Base-by-base conservation (phyloP, 2,113 vertebrate genomes). In the Tragelaphus imberbis region DNA sequence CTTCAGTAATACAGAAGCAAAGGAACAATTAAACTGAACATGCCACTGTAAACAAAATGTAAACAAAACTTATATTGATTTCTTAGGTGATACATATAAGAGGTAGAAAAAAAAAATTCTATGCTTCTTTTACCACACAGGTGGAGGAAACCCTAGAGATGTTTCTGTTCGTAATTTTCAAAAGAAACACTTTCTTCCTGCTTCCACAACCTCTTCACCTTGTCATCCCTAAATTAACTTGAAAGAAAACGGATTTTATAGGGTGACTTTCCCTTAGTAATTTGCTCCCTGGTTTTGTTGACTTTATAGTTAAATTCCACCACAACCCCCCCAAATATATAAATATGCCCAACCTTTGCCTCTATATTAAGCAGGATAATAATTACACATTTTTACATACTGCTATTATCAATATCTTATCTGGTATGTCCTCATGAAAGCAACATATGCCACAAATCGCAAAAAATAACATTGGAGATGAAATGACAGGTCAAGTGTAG, bases 191-290 rank as follows among this genome's bases (percentile, higher is more conserved):
- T 97, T 94, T 95, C 97, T 98, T 98, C 98, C 95, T 91, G 94
- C 97, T 98, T 98, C 98, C 96, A 97, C 97, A 68, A 97, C 97
- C 98, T 96, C 5, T 97, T 93, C 95, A 97, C 98, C 98, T 93
- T 98, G 98, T 97, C 97, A 98, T 85, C 90, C 97, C 94, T 82
- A 97, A 86, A 91, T 95, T 93, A 95, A 94, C 86, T 81, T 58
- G 84, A 25, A 92, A 95, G 65, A 95, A 96, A 98, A 97, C 68
- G 95, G 88, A 91, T 95, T 94, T 93, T 75, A 92, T 65, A 90
- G 97, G 81, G 59, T 93, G 97, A 98, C 94, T 98, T 97, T 86
- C 95, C 91, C 96, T 98, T 95, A 95, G 91, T 95, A 97, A 98
- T 98, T 97, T 96, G 84, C 58, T 97, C 88, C 93, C 98, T 97